Evolutionary conservation across 2,888 invertebrate species (phyloP), one percentile per base, ranked within the genome.

Genomic region (Agrotis clavis): DNA sequence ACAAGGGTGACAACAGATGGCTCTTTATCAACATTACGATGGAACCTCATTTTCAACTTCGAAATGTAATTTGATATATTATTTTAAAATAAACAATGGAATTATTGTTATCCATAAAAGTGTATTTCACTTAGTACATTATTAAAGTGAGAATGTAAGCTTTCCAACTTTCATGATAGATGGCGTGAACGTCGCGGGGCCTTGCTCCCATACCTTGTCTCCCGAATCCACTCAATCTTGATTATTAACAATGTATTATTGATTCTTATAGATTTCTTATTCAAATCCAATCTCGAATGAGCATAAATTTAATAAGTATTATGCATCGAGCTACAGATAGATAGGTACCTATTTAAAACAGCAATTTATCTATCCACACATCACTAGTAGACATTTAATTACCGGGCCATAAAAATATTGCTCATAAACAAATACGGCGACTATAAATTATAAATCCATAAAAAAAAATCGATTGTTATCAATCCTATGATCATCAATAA

Each of bases 381-480:
- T 66, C 53, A 76, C 79, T 81, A 76, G 73, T 47, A 35, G 59
- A 60, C 74, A 71, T 72, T 74, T 72, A 68, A 57, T 72, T 25
- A 64, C 50, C 41, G 9, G 35, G 13, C 11, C 11, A 62, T 14
- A 63, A 3, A 19, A 56, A 65, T 50, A 53, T 30, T 60, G 53
- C 21, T 56, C 70, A 65, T 70, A 76, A 83, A 76, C 67, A 79
- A 81, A 80, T 71, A 81, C 79, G 65, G 53, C 67, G 76, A 80
- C 86, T 82, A 88, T 89, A 91, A 91, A 89, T 88, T 88, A 86
- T 82, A 84, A 89, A 89, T 80, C 87, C 88, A 88, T 85, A 87
- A 82, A 82, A 82, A 82, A 86, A 74, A 75, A 83, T 83, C 86
- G 91, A 92, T 93, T 89, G 89, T 89, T 92, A 93, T 91, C 92